phyloP scores from a whole-genome alignment of 2,888 invertebrate genomes.

The Dyspetes luteomarginatus region DNA sequence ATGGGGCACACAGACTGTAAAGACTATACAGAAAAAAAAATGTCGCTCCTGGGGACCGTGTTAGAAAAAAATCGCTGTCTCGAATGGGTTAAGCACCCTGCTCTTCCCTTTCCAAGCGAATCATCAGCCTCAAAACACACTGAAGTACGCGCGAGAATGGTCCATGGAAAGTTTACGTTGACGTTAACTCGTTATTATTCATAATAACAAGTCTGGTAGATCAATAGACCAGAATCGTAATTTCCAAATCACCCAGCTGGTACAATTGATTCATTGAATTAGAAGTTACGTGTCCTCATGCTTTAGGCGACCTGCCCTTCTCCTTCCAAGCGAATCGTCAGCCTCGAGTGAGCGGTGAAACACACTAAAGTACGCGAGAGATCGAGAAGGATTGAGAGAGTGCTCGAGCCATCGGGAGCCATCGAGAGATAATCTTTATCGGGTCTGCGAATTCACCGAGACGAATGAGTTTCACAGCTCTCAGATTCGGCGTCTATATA shows the following conservation, averaged over 20 bases:
- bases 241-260: too few species aligned
- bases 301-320: not conserved
- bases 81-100: too few species aligned
- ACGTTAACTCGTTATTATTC: too few species aligned
- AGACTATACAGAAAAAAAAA: too few species aligned
- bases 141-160: constrained; percentile 31
- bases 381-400: constrained; percentile 17
- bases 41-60: too few species aligned
- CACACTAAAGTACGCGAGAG: constrained; percentile 38
- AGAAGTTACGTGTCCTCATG: not conserved
- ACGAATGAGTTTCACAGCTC: constrained; percentile 31
- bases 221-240: too few species aligned
- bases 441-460: constrained; percentile 53
- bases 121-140: constrained; percentile 37
- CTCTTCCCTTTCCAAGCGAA: constrained; percentile 16
- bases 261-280: constrained; percentile 29
- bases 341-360: constrained; percentile 31
- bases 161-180: too few species aligned
- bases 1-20: too few species aligned
- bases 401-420: constrained; percentile 43
- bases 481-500: constrained; percentile 29
- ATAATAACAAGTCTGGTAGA: too few species aligned
- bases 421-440: constrained; percentile 60
- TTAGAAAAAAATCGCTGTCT: too few species aligned
- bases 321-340: constrained; percentile 14